phyloP scores from a whole-genome alignment of 2,888 invertebrate species.

The Ceraclea dissimilis region DNA sequence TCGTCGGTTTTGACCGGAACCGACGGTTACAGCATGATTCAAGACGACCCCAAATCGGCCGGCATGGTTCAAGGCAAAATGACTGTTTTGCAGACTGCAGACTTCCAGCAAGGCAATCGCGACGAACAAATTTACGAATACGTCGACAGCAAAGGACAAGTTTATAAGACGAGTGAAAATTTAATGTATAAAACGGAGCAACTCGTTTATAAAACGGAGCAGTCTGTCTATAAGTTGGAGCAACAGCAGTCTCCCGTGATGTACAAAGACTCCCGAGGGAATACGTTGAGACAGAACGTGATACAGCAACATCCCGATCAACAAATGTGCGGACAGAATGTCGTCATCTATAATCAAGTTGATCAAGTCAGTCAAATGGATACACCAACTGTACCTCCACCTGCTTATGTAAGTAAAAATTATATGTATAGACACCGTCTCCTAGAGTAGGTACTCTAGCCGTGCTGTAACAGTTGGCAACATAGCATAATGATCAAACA shows the following conservation, averaged over 20 bases:
- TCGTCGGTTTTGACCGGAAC: slow-evolving; percentile 18
- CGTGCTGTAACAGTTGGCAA: too few species aligned
- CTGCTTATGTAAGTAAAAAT: slow-evolving; percentile 18
- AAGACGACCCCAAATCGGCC: slow-evolving; percentile 12
- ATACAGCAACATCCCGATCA: not conserved
- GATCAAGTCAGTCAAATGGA: not conserved
- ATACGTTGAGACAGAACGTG: not conserved
- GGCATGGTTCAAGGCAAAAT: slow-evolving; percentile 11
- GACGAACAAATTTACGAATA: slow-evolving; percentile 24
- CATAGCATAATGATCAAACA: too few species aligned
- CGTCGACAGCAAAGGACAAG: slow-evolving; percentile 31
- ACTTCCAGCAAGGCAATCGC: not conserved
- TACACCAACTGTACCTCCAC: slow-evolving; percentile 12
- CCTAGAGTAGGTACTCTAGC: too few species aligned
- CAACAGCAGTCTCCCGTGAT: slow-evolving; percentile 23
- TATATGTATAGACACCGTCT: too few species aligned
- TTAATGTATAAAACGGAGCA: slow-evolving; percentile 20
- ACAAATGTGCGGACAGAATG: slow-evolving; percentile 1
- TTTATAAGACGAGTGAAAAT: slow-evolving; percentile 5
- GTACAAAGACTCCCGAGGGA: not conserved
- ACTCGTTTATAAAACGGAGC: slow-evolving; percentile 19
- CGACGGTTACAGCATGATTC: slow-evolving; percentile 15
- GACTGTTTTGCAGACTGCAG: not conserved
- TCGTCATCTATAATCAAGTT: slow-evolving; percentile 1
- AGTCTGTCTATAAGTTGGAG: slow-evolving; percentile 1